A percentile compares a stretch with the other conserved stretches of the same genome.
Evolutionary conservation across 2,797 vertebrate genomes (phyloP).

Genomic region (Hydrocynus forskahlii): DNA sequence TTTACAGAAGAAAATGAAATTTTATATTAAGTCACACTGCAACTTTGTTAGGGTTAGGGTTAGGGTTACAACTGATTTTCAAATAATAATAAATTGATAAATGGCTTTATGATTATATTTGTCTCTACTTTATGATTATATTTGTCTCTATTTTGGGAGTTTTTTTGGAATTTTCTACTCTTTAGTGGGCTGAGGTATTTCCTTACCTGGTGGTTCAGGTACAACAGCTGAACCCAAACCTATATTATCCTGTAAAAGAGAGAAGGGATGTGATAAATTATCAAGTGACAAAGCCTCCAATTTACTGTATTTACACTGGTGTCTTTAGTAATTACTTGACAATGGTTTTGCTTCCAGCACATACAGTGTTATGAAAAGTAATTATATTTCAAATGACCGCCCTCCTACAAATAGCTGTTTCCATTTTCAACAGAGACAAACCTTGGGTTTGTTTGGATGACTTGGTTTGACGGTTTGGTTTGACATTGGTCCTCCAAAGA

Average conservation of each 20-base stretch:
- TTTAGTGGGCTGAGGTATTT: background rate
- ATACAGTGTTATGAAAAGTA: background rate
- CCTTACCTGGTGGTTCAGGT: constrained; percentile 72
- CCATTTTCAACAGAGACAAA: constrained; percentile 60
- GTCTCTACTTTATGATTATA: too few relatives aligned
- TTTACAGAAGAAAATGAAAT: too few relatives aligned
- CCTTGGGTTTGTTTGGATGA: constrained; percentile 96
- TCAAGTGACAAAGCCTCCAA: background rate
- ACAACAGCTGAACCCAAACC: constrained; percentile 58
- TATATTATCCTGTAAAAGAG: constrained; percentile 73
- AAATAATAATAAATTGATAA: too few relatives aligned
- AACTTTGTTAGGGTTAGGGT: too few relatives aligned
- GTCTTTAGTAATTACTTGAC: background rate
- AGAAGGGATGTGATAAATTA: background rate
- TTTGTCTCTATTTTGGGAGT: too few relatives aligned
- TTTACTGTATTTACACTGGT: background rate
- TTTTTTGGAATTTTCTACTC: background rate
- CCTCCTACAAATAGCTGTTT: background rate
- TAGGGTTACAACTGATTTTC: too few relatives aligned
- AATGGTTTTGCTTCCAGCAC: background rate
- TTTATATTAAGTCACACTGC: too few relatives aligned
- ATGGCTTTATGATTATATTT: too few relatives aligned
- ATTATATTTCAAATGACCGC: background rate
- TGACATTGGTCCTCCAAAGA: constrained; percentile 82
- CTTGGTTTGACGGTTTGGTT: constrained; percentile 68